Percentiles rank a stretch among this genome's conserved stretches.
These are phyloP conservation scores for Drosophila pandora DNA, from an alignment of 1,140 invertebrate species.

Conservation along the genomic window DNA sequence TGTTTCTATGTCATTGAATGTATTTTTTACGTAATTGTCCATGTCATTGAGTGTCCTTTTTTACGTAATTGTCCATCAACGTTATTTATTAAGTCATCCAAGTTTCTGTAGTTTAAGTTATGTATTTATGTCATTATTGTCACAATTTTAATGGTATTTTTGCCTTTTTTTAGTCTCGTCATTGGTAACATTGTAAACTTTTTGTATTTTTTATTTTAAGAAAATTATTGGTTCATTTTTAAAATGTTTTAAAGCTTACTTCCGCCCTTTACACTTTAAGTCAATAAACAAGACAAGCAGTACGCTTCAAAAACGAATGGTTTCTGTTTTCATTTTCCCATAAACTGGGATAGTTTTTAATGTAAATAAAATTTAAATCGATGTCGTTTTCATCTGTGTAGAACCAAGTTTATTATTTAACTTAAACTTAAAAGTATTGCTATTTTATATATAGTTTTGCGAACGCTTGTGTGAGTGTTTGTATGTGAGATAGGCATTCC, in stretches of 20 bases:
- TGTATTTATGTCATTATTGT: neutral
- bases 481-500: conserved; percentile 56
- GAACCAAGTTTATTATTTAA: conserved; percentile 70
- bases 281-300: conserved; percentile 33
- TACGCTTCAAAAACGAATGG: neutral
- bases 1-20: conserved; percentile 8
- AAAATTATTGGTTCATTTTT: neutral
- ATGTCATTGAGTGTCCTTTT: conserved; percentile 11
- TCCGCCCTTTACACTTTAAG: conserved; percentile 35
- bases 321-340: no score
- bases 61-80: conserved; percentile 8
- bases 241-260: neutral
- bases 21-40: conserved; percentile 8
- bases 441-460: conserved; percentile 74
- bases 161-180: conserved; percentile 1
- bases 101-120: conserved; percentile 7
- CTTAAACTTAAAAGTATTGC: conserved; percentile 74
- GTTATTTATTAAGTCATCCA: conserved; percentile 5
- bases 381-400: conserved; percentile 34
- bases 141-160: neutral
- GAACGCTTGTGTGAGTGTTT: conserved; percentile 55
- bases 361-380: neutral
- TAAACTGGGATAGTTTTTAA: neutral
- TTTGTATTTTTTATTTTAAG: neutral
- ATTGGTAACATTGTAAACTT: neutral